Evolutionary conservation across 2,797 vertebrate genomes (phyloP).

Genomic region (Rhynchotus rufescens): DNA sequence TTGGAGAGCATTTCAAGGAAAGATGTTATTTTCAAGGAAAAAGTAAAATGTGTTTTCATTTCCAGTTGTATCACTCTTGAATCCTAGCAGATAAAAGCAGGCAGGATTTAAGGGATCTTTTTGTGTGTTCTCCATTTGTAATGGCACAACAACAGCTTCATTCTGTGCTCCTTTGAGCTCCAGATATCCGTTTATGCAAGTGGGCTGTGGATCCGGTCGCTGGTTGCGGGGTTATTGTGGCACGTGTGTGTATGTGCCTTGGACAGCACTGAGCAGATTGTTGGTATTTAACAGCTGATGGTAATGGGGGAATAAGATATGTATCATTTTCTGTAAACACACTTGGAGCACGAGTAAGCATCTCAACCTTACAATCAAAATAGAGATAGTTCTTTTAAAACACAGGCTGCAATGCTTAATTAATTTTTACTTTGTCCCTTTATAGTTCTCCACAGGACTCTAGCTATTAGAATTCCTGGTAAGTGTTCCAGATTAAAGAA

Average conservation of each 20-base stretch:
- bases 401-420: background rate
- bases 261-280: fast-evolving
- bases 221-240: background rate
- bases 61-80: background rate
- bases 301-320: fast-evolving
- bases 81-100: background rate
- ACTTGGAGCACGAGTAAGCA: background rate
- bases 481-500: conserved; percentile 26
- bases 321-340: background rate
- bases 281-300: background rate
- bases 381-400: background rate
- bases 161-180: background rate
- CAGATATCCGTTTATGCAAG: fast-evolving
- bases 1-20: background rate
- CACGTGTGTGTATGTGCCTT: too few relatives aligned
- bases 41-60: too few relatives aligned
- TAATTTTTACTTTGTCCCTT: background rate
- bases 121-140: background rate
- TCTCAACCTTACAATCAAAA: background rate
- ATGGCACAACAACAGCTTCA: fast-evolving
- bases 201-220: background rate
- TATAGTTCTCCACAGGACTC: conserved; percentile 2
- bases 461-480: background rate
- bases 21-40: background rate
- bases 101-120: background rate